Evolutionary conservation across 2,888 invertebrate species (phyloP), one percentile per base, ranked within the genome.

Genomic region (Achlya flavicornis): DNA sequence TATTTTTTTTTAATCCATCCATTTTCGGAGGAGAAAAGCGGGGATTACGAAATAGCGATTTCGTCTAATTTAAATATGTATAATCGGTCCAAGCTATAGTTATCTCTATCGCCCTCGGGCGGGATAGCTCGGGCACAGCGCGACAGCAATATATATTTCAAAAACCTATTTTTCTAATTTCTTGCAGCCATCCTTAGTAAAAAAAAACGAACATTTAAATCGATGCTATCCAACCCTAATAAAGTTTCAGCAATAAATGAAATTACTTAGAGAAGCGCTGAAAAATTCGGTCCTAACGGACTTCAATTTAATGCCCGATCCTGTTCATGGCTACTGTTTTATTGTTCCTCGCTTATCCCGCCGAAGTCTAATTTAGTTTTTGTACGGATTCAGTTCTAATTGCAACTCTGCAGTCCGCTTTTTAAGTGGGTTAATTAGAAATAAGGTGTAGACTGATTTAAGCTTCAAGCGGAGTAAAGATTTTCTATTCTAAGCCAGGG

Each of bases 261-360:
- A 59, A 5, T n/a, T 38, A 60, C 26, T 60, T 60, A 41, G 19
- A 12, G 11, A 19, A 19, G 43, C 38, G 60, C n/a, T 60, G 43
- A 11, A 41, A 59, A 59, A 59, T 59, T 59, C 59, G 35, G 19
- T 38, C 38, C 16, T 59, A n/a, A 59, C 38, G 11, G 41, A 19
- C 26, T 26, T 14, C 60, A 41, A 60, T 43, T 46, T 41, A 26
- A 60, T 59, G 10, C 16, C 35, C 11, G 32, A 16, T 58, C 7
- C 38, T 58, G 11, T 38, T 58, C 38, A 38, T 11, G 4, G 19
- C 41, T 14, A 16, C 43, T 60, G 26, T 26, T 60, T 60, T 26
- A 43, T 41, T 60, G 60, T 43, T 43, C 6, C 43, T 26, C 60
- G 60, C 60, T 60, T 60, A 60, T 26, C 60, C 19, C 41, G 41